phyloP scores from a whole-genome alignment of 1,140 invertebrate species.

The Gryllus bimaculatus region DNA sequence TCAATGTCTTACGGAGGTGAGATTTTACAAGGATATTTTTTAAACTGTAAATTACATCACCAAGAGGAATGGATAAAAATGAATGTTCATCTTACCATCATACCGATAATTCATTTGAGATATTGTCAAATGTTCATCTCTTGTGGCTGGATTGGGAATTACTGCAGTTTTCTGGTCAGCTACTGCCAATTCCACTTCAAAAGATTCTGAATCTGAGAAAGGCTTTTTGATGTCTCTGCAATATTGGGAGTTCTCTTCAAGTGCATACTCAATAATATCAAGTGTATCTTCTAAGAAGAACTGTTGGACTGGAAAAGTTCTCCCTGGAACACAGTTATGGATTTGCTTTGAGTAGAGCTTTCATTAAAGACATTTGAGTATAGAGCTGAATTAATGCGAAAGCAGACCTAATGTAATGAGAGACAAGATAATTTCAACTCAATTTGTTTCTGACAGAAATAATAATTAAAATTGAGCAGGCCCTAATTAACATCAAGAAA shows the following conservation, averaged over 20 bases:
- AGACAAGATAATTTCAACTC: too few species aligned
- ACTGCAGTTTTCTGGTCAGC: constrained; percentile 35
- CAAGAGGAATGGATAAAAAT: background rate
- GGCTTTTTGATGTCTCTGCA: constrained; percentile 51
- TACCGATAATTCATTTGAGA: constrained; percentile 51
- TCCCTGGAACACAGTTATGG: constrained; percentile 28
- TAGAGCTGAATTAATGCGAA: too few species aligned
- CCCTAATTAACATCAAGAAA: too few species aligned
- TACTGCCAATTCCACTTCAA: constrained; percentile 52
- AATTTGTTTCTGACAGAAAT: too few species aligned
- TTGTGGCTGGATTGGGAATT: constrained; percentile 47
- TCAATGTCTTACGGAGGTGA: too few species aligned
- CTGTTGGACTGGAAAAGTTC: constrained; percentile 73
- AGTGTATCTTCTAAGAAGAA: constrained; percentile 68
- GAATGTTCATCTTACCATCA: constrained; percentile 32
- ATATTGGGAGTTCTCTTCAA: constrained; percentile 61
- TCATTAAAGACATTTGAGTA: too few species aligned
- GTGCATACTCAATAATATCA: constrained; percentile 53
- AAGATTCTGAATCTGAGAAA: constrained; percentile 38
- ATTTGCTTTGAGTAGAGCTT: too few species aligned
- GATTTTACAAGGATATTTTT: too few species aligned
- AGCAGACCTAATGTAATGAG: too few species aligned
- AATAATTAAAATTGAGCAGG: too few species aligned
- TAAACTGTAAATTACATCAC: too few species aligned
- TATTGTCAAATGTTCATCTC: constrained; percentile 58